These are phyloP conservation scores for Chelonus insularis DNA, from an alignment of 1,140 invertebrate genomes.

Conservation along the genomic window DNA sequence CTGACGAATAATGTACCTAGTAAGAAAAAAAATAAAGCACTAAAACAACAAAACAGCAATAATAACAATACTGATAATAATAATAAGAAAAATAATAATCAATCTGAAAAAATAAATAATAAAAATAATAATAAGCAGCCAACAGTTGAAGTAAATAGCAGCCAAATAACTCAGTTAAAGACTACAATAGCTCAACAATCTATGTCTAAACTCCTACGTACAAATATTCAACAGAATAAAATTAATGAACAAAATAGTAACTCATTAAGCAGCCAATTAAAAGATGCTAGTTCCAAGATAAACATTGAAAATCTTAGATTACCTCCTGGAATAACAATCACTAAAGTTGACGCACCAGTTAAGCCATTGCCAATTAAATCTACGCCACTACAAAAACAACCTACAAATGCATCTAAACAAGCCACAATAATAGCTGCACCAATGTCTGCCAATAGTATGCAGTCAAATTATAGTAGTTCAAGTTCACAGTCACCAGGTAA, in stretches of 20 bases:
- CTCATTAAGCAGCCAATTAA: constrained; percentile 46
- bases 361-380: constrained; percentile 57
- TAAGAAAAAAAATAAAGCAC: constrained; percentile 9
- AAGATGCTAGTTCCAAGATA: constrained; percentile 47
- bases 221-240: background rate
- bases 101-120: too few species aligned
- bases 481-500: constrained; percentile 61
- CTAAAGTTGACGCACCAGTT: constrained; percentile 70
- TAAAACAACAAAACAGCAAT: background rate
- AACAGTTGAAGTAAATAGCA: too few species aligned
- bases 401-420: constrained; percentile 47
- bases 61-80: constrained; percentile 15
- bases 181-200: constrained; percentile 18
- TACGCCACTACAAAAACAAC: constrained; percentile 44
- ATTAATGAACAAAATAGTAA: constrained; percentile 29
- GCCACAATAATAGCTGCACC: constrained; percentile 56
- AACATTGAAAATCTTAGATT: constrained; percentile 71
- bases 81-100: constrained; percentile 10
- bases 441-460: constrained; percentile 43
- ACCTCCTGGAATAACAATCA: constrained; percentile 82
- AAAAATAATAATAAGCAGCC: too few species aligned
- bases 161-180: too few species aligned
- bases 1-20: constrained; percentile 8
- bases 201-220: constrained; percentile 17
- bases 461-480: constrained; percentile 48